Conservation (phyloP, 1,140 invertebrate species). For the Pectinophora gossypiella region DNA sequence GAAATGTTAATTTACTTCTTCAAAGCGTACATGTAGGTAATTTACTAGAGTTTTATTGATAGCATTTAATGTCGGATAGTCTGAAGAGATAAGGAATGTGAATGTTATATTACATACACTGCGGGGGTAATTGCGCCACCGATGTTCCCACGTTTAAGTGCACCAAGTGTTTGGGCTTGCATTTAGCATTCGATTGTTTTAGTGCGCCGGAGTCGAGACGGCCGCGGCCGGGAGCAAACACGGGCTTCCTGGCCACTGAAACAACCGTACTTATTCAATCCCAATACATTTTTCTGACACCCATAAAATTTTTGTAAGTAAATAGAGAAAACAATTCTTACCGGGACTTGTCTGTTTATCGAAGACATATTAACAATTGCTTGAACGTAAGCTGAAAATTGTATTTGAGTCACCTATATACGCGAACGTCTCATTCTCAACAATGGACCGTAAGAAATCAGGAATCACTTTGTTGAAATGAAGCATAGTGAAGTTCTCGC, state of each 20-base stretch:
- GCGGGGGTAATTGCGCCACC: conserved; percentile 63
- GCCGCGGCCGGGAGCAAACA: conserved; percentile 51
- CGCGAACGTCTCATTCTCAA: neutral
- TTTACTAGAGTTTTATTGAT: neutral
- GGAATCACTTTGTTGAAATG: conserved; percentile 14
- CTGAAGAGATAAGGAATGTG: no score
- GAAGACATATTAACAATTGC: no score
- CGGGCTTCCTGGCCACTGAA: conserved; percentile 32
- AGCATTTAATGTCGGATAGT: neutral
- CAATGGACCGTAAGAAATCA: conserved; percentile 14
- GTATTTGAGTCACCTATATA: neutral
- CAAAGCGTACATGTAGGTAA: neutral
- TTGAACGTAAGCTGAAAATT: no score
- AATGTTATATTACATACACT: no score
- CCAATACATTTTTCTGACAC: no score
- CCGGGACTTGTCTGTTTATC: no score
- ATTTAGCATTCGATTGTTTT: conserved; percentile 74
- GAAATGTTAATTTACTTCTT: no score
- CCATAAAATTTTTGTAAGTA: no score
- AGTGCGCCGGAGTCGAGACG: conserved; percentile 57
- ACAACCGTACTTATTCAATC: no score
- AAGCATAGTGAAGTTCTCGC: conserved; percentile 43
- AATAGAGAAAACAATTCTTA: no score
- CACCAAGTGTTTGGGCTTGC: conserved; percentile 62
- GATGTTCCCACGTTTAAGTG: conserved; percentile 70